Base-by-base conservation (phyloP, 2,113 vertebrate species). In the Toxostoma redivivum region DNA sequence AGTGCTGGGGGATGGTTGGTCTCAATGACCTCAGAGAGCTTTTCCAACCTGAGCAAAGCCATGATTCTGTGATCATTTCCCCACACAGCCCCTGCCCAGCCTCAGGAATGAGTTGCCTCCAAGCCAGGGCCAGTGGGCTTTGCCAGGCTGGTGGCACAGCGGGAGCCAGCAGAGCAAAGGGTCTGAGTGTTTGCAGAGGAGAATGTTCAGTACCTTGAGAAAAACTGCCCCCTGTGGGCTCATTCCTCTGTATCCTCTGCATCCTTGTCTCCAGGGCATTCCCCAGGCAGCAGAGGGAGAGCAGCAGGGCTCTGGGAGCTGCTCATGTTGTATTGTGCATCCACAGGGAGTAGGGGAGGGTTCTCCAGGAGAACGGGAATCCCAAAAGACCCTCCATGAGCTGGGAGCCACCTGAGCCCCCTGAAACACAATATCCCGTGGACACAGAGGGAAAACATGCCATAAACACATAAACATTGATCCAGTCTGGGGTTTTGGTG, bases 211-310 rank as follows among this genome's bases (percentile, higher is more conserved):
- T 3, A 30, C 37, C 7, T 44, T 19, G 38, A 24, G 66, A 9
- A 50, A 61, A 80, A 48, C 0, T 0, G 24, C 47, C 73, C 24
- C 2, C 0, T 14, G 35, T 71, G 61, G 38, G 53, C 28, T 62
- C n/a, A 23, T 28, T 45, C 47, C 47, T 74, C 56, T 45, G 45
- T 7, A 33, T 35, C 64, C 58, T 42, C 76, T 48, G 0, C 22
- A 22, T 25, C 27, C 17, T 37, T 7, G 15, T 31, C 79, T 45
- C 37, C 15, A 40, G 76, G 37, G 40, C 38, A 33, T 81, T 64
- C 31, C 72, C n/a, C 42, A 27, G 73, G 79, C 47, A 81, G 78
- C 38, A 81, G 67, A 23, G 18, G 78, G 38, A 22, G 40, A 71
- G 16, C 88, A 66, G 37, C 15, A 8, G 31, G 53, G 33, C 72